Percentiles rank a stretch among this genome's conserved stretches.
These are phyloP conservation scores for Nematolebias whitei DNA, from an alignment of 2,113 vertebrate species.

Conservation along the genomic window DNA sequence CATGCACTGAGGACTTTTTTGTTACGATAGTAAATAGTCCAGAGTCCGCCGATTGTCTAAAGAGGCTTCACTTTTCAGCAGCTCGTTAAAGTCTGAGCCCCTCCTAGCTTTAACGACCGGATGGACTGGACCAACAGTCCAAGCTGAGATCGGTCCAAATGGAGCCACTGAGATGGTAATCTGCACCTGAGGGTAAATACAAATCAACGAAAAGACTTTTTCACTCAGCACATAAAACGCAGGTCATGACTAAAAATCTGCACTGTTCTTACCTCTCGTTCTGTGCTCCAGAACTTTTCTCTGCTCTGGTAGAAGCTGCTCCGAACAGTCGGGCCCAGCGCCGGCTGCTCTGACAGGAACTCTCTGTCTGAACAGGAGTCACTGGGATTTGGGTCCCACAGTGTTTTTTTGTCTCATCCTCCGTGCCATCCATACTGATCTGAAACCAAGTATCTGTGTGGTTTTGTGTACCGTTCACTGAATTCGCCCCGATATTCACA, in stretches of 20 bases:
- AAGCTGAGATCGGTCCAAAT: conserved; percentile 86
- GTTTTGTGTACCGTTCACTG: conserved; percentile 80
- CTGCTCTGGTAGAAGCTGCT: conserved; percentile 49
- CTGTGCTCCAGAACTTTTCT: conserved; percentile 46
- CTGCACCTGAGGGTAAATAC: conserved; percentile 59
- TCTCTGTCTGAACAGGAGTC: conserved; percentile 55
- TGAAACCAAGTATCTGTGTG: conserved; percentile 41
- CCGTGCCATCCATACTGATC: conserved; percentile 48
- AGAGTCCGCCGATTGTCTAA: background rate
- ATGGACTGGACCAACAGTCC: conserved; percentile 87
- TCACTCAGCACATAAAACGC: background rate
- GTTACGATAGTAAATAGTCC: background rate
- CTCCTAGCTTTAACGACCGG: conserved; percentile 79
- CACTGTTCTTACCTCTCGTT: conserved; percentile 79
- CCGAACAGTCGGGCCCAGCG: conserved; percentile 83
- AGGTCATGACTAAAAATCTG: no score
- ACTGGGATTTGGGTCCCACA: conserved; percentile 28
- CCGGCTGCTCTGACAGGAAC: conserved; percentile 62
- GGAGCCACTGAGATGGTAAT: conserved; percentile 90
- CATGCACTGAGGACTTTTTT: conserved; percentile 37
- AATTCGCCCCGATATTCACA: conserved; percentile 81
- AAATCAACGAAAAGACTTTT: background rate
- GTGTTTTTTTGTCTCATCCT: conserved; percentile 71
- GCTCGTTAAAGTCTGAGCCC: conserved; percentile 43
- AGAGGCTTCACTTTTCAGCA: background rate